A percentile compares a stretch with the other conserved stretches of the same genome.
Conservation (phyloP, 2,888 invertebrate species). For the Campopleginae sp. region DNA sequence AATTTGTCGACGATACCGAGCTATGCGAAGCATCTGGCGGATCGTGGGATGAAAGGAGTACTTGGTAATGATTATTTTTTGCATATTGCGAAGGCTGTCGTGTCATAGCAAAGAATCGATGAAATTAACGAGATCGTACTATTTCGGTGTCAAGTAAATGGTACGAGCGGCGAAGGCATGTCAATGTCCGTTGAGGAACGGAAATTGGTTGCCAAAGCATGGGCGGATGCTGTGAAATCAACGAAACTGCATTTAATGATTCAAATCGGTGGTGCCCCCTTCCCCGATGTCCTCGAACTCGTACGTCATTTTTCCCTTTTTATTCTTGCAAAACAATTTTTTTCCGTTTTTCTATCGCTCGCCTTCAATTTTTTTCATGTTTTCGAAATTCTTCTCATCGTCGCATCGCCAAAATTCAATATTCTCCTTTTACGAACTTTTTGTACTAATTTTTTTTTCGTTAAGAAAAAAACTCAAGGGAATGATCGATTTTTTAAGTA, state of each 20-base stretch:
- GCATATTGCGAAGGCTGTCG: background rate
- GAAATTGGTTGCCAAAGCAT: constrained; percentile 88
- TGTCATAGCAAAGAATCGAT: background rate
- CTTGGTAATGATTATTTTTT: constrained; percentile 85
- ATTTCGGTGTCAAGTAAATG: constrained; percentile 87
- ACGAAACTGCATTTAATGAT: constrained; percentile 88
- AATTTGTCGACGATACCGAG: constrained; percentile 85
- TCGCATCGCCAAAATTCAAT: background rate
- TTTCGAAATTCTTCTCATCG: background rate
- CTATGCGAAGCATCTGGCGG: constrained; percentile 88
- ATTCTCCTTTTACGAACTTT: background rate
- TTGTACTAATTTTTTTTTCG: too few relatives aligned
- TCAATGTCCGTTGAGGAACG: constrained; percentile 89
- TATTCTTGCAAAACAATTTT: background rate
- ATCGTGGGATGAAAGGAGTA: constrained; percentile 88
- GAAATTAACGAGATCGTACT: background rate
- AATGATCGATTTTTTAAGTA: background rate
- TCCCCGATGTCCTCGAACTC: constrained; percentile 89
- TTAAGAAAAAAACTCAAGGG: background rate
- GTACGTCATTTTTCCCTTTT: constrained; percentile 82
- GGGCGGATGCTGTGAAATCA: constrained; percentile 86
- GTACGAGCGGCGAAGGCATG: constrained; percentile 92
- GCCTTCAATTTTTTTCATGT: background rate
- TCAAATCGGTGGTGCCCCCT: constrained; percentile 89
- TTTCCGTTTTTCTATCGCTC: background rate